Evolutionary conservation across 2,888 invertebrate genomes (phyloP).

Genomic region (Apotomis betuletana): DNA sequence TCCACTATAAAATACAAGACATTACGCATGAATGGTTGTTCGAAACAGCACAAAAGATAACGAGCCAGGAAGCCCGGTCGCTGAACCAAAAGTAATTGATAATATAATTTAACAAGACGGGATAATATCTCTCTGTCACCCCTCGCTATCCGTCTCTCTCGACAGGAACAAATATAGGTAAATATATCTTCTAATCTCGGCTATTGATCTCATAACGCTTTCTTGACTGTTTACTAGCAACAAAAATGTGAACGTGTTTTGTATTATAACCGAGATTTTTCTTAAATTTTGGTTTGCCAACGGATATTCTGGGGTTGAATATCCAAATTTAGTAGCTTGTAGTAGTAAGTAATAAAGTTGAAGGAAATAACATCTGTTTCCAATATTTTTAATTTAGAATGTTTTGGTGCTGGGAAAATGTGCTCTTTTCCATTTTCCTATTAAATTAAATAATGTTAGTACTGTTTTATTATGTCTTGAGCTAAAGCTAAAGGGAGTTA

Average conservation of each 20-base stretch:
- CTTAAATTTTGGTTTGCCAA: neutral
- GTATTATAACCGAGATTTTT: slow-evolving; percentile 1
- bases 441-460: no score
- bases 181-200: slow-evolving; percentile 64
- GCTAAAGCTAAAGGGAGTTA: no score
- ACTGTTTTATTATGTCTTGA: no score
- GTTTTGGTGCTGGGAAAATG: no score
- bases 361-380: no score
- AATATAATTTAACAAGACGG: slow-evolving; percentile 76
- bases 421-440: no score
- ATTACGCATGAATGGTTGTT: slow-evolving; percentile 44
- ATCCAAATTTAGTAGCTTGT: no score
- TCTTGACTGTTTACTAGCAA: slow-evolving; percentile 40
- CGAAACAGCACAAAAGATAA: slow-evolving; percentile 63
- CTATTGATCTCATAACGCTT: slow-evolving; percentile 57
- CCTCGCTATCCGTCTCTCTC: slow-evolving; percentile 66
- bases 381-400: no score
- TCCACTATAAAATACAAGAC: slow-evolving; percentile 27
- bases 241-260: slow-evolving; percentile 21
- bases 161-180: slow-evolving; percentile 72
- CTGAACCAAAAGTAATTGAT: slow-evolving; percentile 71
- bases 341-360: no score
- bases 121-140: slow-evolving; percentile 73
- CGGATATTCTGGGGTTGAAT: no score
- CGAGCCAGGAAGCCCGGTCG: slow-evolving; percentile 55